These are phyloP conservation scores for Sphaerodactylus townsendi DNA, from an alignment of 2,113 vertebrate genomes.

Conservation along the genomic window DNA sequence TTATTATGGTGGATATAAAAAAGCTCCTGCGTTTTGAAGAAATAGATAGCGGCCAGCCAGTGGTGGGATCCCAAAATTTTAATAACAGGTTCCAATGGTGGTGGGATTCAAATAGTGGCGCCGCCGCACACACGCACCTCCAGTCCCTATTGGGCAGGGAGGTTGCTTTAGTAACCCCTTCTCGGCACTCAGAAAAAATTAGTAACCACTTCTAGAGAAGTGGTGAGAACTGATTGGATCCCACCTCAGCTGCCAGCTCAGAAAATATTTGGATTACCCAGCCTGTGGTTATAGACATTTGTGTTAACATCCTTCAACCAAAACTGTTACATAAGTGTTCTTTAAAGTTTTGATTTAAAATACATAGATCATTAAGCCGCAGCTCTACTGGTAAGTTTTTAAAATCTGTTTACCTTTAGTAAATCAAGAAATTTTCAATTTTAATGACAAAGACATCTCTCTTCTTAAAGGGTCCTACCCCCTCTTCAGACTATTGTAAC, in stretches of 20 bases:
- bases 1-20: conserved; percentile 14
- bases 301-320: conserved; percentile 26
- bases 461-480: conserved; percentile 17
- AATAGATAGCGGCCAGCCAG: too few relatives aligned
- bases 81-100: too few relatives aligned
- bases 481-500: conserved; percentile 18
- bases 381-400: conserved; percentile 4
- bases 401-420: conserved; percentile 37
- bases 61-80: too few relatives aligned
- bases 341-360: conserved; percentile 27
- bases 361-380: conserved; percentile 11
- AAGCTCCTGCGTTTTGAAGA: neutral
- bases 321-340: conserved; percentile 41
- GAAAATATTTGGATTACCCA: conserved; percentile 26
- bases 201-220: too few relatives aligned
- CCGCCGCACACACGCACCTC: too few relatives aligned
- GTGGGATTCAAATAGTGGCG: too few relatives aligned
- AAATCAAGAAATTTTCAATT: conserved; percentile 34
- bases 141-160: too few relatives aligned
- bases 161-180: too few relatives aligned
- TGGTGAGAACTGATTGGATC: too few relatives aligned
- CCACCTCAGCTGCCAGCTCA: conserved; percentile 14
- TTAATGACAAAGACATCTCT: conserved; percentile 12
- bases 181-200: too few relatives aligned
- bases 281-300: neutral